Conservation (phyloP, 2,888 invertebrate species). For the Atethmia centrago region DNA sequence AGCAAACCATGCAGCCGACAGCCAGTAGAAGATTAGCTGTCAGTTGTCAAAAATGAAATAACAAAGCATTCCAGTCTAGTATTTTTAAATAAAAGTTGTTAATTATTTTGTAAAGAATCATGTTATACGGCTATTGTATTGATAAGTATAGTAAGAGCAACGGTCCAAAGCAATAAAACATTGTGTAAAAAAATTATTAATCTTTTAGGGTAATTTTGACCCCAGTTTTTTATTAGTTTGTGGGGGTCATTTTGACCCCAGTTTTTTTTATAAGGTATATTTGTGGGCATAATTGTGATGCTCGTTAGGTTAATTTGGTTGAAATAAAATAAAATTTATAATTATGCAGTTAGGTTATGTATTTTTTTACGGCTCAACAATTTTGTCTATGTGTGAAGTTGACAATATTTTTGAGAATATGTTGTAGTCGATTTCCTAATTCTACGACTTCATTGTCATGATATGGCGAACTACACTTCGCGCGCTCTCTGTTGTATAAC, state of each 20-base stretch:
- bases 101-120: slow-evolving; percentile 34
- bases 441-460: no score
- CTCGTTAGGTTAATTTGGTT: no score
- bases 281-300: background rate
- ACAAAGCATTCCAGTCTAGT: slow-evolving; percentile 38
- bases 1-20: slow-evolving; percentile 73
- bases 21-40: slow-evolving; percentile 62
- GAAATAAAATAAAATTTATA: no score
- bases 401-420: no score
- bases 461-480: no score
- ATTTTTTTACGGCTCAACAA: no score
- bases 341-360: no score
- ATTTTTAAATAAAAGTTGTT: slow-evolving; percentile 45
- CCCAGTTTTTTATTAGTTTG: no score
- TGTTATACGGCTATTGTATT: slow-evolving; percentile 39
- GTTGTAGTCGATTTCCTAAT: no score
- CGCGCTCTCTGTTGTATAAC: no score
- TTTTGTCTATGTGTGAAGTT: no score
- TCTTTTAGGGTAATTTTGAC: slow-evolving; percentile 7
- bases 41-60: background rate
- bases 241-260: slow-evolving; percentile 10
- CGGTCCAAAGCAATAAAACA: slow-evolving; percentile 41
- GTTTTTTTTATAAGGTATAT: background rate
- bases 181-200: slow-evolving; percentile 7
- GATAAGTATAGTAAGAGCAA: slow-evolving; percentile 37